Base-by-base conservation (phyloP, 1,140 invertebrate genomes). In the Sesamia nonagrioides region DNA sequence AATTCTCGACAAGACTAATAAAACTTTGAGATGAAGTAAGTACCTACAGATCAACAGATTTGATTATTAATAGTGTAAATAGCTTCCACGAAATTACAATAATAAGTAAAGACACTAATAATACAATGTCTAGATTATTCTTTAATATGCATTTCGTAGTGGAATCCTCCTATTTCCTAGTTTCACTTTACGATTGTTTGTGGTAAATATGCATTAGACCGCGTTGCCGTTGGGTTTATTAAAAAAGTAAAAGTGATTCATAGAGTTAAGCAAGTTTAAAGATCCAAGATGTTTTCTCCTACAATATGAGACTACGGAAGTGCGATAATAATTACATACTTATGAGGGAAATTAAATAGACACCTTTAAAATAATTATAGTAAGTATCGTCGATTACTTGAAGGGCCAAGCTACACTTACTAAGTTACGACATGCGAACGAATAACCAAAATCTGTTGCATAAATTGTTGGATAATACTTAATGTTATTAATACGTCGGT, bases 121-220 rank as follows among this genome's bases (percentile, higher is more conserved):
- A 50, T 50, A 50, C 13, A 50, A 50, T 50, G 21, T 58, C 54
- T 13, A 58, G 21, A 45, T 66, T 37, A 61, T 61, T 61, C 7
- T 40, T 61, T 18, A 42, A 66, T 45, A 66, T 17, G n/a, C 17
- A 42, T 18, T 42, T 11, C 2, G 9, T 11, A 56, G 15, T n/a
- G 48, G 48, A 56, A 35, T 35, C 50, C 54, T 58, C 72, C 33
- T 52, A 52, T 50, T 76, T 76, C 73, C 73, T 66, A 52, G 63
- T 76, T 76, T 76, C 73, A 18, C 73, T 66, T 33, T 63, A 37
- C 45, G n/a, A 63, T 76, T 76, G 58, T 76, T 50, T 76, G 73
- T 66, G 73, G 58, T 66, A 37, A 61, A 61, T 40, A 61, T 17
- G 8, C 33, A 42, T 76, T 76, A 66, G 61, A 40, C 61, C 48